phyloP scores from a whole-genome alignment of 2,888 invertebrate genomes.

The Alentia gelatinosa region DNA sequence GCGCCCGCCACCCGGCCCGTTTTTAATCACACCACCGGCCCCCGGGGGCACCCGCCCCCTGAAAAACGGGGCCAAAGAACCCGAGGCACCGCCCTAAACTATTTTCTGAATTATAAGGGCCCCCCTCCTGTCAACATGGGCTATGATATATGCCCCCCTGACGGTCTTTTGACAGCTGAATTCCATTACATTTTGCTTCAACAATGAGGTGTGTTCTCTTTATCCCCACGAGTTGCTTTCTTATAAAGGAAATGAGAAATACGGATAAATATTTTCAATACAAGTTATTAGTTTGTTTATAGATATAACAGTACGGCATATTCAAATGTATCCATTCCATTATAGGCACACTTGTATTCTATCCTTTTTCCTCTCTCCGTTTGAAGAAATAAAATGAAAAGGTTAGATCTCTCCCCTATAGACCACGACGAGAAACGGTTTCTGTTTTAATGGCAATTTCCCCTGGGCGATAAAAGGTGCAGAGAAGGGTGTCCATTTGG shows the following conservation, averaged over 20 bases:
- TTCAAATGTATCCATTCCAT: too few species aligned
- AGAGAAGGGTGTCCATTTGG: background rate
- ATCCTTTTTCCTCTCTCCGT: too few species aligned
- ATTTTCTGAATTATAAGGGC: conserved; percentile 29
- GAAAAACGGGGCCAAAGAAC: conserved; percentile 9
- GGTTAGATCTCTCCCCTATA: too few species aligned
- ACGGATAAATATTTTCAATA: too few species aligned
- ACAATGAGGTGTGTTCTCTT: background rate
- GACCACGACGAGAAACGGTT: too few species aligned
- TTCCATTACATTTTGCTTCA: background rate
- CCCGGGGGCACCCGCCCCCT: background rate
- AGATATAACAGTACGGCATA: too few species aligned
- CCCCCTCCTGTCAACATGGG: background rate
- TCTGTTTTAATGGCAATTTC: background rate
- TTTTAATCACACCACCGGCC: conserved; percentile 18
- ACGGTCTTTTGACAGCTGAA: conserved; percentile 1
- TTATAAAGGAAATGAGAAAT: background rate
- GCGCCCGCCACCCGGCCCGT: background rate
- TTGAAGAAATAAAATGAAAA: too few species aligned
- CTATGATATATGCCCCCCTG: background rate
- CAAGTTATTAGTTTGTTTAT: too few species aligned
- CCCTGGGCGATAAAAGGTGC: background rate
- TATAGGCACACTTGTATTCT: too few species aligned
- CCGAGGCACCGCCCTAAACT: conserved; percentile 8
- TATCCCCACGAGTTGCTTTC: background rate